phyloP scores from a whole-genome alignment of 64 coral and sea anemone species.

The Acropora tenuis region DNA sequence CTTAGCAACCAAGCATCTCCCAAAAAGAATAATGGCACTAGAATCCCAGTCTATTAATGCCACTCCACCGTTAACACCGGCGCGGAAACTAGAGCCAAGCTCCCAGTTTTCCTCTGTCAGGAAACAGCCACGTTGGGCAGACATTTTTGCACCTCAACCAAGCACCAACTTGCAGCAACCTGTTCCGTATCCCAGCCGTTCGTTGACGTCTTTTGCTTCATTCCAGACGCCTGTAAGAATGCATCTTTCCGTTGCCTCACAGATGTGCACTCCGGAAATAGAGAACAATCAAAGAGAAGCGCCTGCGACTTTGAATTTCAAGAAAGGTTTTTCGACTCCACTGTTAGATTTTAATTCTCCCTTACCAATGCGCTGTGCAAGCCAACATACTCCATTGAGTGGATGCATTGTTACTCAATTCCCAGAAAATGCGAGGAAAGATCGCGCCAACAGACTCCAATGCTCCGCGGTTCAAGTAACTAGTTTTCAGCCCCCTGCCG shows the following conservation, averaged over 20 bases:
- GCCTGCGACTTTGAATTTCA: neutral
- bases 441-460: neutral
- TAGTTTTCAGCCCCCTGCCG: neutral
- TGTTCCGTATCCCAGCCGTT: neutral
- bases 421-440: neutral
- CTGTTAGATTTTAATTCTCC: neutral
- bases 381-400: neutral
- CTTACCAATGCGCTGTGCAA: neutral
- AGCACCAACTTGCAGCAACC: neutral
- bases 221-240: neutral
- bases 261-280: neutral
- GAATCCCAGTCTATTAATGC: neutral
- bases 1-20: neutral
- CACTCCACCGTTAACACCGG: neutral
- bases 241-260: neutral
- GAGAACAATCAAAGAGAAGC: neutral
- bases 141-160: conserved; percentile 23
- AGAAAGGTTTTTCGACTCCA: too few species aligned
- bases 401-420: neutral
- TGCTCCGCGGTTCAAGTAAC: conserved; percentile 4
- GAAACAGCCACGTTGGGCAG: conserved; percentile 37
- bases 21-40: neutral
- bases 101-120: neutral
- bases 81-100: neutral
- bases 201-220: neutral